Conservation (phyloP, 2,888 invertebrate species). For the Polydrusus cervinus region DNA sequence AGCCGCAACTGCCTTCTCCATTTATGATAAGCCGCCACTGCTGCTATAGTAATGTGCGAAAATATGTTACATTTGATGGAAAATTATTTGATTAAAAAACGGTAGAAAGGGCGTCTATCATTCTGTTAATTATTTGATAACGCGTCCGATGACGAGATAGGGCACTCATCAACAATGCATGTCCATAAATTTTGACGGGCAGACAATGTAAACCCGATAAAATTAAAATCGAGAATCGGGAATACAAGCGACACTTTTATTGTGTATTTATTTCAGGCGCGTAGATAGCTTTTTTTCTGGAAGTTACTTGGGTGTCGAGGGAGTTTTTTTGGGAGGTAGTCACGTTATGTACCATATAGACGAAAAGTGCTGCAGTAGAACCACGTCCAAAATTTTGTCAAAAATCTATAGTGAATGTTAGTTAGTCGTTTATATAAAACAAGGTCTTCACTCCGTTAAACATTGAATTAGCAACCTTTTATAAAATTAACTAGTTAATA, state of each 20-base stretch:
- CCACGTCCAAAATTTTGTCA: too few relatives aligned
- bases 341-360: too few relatives aligned
- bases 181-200: slow-evolving; percentile 15
- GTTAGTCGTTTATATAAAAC: too few relatives aligned
- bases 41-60: background rate
- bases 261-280: background rate
- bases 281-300: too few relatives aligned
- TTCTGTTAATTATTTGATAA: slow-evolving; percentile 12
- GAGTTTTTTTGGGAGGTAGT: too few relatives aligned
- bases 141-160: background rate
- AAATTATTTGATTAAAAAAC: slow-evolving; percentile 20
- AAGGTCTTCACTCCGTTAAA: too few relatives aligned
- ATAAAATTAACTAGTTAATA: too few relatives aligned
- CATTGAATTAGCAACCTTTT: too few relatives aligned
- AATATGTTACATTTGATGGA: background rate
- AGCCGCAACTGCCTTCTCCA: too few relatives aligned
- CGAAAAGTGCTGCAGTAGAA: too few relatives aligned
- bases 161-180: slow-evolving; percentile 10
- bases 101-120: background rate
- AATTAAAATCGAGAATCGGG: background rate
- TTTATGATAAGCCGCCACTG: background rate
- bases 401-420: too few relatives aligned
- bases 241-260: background rate
- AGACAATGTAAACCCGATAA: background rate
- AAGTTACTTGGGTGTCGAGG: too few relatives aligned